These are phyloP conservation scores for Brachyrhaphis roseni DNA, from an alignment of 2,797 vertebrate species.

Conservation along the genomic window DNA sequence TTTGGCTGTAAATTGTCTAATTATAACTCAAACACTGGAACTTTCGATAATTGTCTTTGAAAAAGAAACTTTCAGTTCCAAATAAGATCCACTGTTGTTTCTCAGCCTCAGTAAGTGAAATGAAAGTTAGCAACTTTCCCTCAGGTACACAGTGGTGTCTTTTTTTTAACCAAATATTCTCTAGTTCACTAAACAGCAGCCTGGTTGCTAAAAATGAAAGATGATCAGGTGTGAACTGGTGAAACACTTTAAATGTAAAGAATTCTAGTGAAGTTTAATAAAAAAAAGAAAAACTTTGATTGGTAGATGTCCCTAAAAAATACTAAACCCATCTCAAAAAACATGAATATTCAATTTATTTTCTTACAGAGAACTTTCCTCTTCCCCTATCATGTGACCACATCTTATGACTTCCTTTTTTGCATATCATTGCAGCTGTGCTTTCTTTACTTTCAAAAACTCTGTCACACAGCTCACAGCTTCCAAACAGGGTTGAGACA, in stretches of 20 bases:
- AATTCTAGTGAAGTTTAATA: neutral
- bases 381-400: conserved; percentile 56
- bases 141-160: neutral
- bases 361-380: neutral
- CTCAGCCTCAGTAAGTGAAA: neutral
- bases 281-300: neutral
- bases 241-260: neutral
- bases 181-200: conserved; percentile 4
- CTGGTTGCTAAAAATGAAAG: conserved; percentile 7
- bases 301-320: neutral
- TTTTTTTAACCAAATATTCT: conserved; percentile 16
- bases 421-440: conserved; percentile 47
- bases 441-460: conserved; percentile 37
- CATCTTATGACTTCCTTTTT: conserved; percentile 72
- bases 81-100: neutral
- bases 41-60: neutral
- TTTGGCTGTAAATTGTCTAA: neutral
- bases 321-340: neutral
- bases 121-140: conserved; percentile 4
- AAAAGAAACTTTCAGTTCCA: neutral
- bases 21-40: neutral
- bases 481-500: conserved; percentile 4
- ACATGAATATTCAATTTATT: neutral
- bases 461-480: conserved; percentile 15
- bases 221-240: neutral